A percentile compares a stretch with the other conserved stretches of the same genome.
phyloP scores from a whole-genome alignment of 2,113 vertebrate species.

The Pholis gunnellus region DNA sequence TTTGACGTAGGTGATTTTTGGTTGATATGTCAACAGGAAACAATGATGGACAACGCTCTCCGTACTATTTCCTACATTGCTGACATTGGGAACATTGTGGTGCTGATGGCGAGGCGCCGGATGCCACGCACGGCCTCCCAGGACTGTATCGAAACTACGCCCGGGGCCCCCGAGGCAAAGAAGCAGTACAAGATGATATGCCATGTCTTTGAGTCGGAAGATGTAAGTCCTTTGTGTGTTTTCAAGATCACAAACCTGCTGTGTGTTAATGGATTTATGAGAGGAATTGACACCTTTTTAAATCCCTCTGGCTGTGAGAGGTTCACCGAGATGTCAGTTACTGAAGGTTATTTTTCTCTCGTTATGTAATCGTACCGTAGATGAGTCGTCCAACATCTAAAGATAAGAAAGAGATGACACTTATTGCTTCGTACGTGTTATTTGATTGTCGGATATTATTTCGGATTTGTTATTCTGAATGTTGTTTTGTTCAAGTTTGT shows the following conservation, averaged over 20 bases:
- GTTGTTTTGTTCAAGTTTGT: background rate
- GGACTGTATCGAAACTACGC: conserved; percentile 96
- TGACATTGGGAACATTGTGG: conserved; percentile 97
- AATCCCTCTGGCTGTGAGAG: background rate
- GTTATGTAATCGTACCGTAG: background rate
- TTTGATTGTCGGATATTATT: background rate
- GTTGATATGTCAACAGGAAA: conserved; percentile 84
- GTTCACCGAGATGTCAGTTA: background rate
- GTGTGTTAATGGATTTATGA: background rate
- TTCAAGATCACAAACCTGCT: conserved; percentile 6
- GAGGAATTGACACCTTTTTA: background rate
- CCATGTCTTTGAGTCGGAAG: conserved; percentile 98
- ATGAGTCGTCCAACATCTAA: background rate
- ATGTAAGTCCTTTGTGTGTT: conserved; percentile 87
- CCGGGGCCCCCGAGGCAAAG: conserved; percentile 92
- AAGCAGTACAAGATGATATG: conserved; percentile 99
- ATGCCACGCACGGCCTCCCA: conserved; percentile 96
- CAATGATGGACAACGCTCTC: conserved; percentile 98
- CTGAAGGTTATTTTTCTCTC: background rate
- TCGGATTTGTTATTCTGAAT: background rate
- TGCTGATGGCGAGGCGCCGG: conserved; percentile 95
- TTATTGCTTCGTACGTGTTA: background rate
- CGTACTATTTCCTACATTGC: conserved; percentile 99
- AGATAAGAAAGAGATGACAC: background rate
- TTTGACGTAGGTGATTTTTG: conserved; percentile 5